Conservation (phyloP, 2,113 vertebrate species). For the Calidris pugnax region DNA sequence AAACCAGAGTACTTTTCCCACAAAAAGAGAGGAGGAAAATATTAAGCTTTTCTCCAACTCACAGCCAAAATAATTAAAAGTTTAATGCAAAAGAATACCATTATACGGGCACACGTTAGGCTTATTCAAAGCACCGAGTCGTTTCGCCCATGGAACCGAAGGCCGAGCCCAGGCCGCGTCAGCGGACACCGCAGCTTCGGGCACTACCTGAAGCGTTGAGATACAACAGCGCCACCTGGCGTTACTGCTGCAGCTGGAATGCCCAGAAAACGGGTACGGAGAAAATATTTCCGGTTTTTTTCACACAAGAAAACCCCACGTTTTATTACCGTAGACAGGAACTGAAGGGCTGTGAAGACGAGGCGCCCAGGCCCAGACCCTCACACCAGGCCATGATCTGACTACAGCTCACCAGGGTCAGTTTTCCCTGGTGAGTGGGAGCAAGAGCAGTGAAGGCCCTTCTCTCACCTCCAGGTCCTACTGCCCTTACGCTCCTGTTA, state of each 20-base stretch:
- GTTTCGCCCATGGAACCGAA: not conserved
- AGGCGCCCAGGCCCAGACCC: not conserved
- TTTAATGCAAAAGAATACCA: accelerated
- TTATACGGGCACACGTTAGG: accelerated
- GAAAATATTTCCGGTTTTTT: not conserved
- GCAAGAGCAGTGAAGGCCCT: accelerated
- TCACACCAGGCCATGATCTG: accelerated
- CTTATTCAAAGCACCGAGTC: not conserved
- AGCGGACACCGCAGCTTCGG: accelerated
- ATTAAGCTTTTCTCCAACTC: not conserved
- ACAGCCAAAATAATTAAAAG: not conserved
- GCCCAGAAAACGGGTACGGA: accelerated
- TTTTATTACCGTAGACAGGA: accelerated
- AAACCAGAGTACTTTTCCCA: not conserved
- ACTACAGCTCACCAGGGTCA: not conserved
- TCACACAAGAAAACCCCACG: no score
- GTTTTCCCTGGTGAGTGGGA: accelerated
- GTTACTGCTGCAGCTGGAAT: accelerated
- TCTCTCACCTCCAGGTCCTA: not conserved
- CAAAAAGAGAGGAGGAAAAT: accelerated
- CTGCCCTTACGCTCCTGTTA: no score
- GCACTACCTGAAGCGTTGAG: accelerated
- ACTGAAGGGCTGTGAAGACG: not conserved
- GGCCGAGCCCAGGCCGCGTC: accelerated
- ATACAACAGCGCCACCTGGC: not conserved